Evolutionary conservation across 1,140 invertebrate species (phyloP), one percentile per base, ranked within the genome.

Genomic region (Aphaenogaster rudis): DNA sequence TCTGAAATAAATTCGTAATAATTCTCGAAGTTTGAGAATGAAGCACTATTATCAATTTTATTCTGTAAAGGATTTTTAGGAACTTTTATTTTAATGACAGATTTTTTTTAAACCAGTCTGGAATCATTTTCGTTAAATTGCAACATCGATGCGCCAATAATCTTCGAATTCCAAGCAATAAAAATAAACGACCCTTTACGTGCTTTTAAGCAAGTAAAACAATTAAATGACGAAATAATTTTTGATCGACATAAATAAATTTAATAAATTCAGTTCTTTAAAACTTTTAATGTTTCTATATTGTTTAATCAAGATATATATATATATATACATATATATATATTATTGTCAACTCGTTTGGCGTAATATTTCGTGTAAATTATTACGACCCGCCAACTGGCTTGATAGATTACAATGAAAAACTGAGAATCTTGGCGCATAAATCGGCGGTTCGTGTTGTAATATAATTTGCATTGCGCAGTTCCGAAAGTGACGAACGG

Each of bases 381-480:
- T 21, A 42, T 77, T 77, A 17, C 36, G 15, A 36, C 11, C 6
- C 13, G 80, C 48, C 64, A 64, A 77, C 77, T 69, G 69, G 42
- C 48, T 28, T 57, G 63, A 1, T n/a, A 7, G 13, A 52, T 45
- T 8, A 45, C 28, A 64, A 74, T 64, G 42, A 85, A 85, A 79
- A 66, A 72, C 17, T 36, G 33, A 36, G 15, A 13, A 63, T 54
- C 45, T 76, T 76, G 52, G 85, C 85, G 63, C 33, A 85, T 13
- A 17, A 21, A 63, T 54, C 17, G 72, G 17, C 57, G 63, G 74
- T 81, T 86, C 67, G 42, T 54, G 64, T 80, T 76, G 76, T 81
- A 67, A 81, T 45, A 74, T 79, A 86, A 91, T 92, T 92, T 66
- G 63, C 78, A 78, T 92, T 88, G 66, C 88, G 86, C 63, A 89